Conservation (phyloP, 2,113 vertebrate genomes). For the Leptocoma aspasia region DNA sequence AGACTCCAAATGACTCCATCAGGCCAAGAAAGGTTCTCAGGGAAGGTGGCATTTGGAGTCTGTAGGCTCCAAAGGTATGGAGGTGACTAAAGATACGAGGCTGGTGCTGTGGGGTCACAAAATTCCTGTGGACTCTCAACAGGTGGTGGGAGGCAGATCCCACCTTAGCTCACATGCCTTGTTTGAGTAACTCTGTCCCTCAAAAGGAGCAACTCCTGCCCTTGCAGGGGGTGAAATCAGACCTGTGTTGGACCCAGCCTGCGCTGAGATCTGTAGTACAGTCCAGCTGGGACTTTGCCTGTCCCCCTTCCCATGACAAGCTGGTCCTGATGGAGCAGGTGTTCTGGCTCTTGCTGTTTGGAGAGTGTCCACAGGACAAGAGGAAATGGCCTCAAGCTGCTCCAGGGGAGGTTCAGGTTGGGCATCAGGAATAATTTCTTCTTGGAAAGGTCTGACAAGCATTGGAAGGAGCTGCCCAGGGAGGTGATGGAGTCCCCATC, state of each 20-base stretch:
- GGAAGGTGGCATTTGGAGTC: neutral
- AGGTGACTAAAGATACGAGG: neutral
- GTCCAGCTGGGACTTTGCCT: neutral
- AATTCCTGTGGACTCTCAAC: neutral
- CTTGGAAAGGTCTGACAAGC: neutral
- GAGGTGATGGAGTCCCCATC: neutral
- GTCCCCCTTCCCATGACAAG: neutral
- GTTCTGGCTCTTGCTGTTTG: neutral
- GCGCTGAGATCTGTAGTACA: neutral
- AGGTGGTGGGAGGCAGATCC: neutral
- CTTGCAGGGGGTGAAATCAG: neutral
- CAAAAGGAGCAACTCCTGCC: neutral
- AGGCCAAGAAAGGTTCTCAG: neutral
- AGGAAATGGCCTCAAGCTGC: neutral
- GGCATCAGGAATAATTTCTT: neutral
- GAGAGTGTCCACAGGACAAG: neutral
- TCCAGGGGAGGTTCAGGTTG: neutral
- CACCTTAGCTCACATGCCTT: accelerated
- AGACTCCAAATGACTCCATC: neutral
- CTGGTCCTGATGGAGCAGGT: neutral
- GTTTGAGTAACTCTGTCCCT: neutral
- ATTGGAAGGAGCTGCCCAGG: neutral
- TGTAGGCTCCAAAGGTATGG: neutral
- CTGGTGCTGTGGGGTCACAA: neutral
- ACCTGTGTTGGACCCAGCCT: neutral